These are phyloP conservation scores for Uromys caudimaculatus DNA, from an alignment of 2,797 vertebrate genomes.

Conservation along the genomic window DNA sequence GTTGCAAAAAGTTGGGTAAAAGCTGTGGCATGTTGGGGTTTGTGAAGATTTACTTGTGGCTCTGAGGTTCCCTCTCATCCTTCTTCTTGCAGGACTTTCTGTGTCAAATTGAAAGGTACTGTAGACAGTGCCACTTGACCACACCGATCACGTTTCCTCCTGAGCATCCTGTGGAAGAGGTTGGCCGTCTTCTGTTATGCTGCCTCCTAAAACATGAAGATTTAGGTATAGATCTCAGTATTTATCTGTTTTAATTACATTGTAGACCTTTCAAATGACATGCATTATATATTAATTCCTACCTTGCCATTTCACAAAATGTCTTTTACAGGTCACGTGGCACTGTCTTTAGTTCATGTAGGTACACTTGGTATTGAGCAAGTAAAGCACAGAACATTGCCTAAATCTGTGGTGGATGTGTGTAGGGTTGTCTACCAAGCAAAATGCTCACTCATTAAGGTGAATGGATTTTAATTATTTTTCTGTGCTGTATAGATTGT, in stretches of 20 bases:
- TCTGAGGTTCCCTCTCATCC: not conserved
- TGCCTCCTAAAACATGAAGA: conserved; percentile 99
- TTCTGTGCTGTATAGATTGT: not conserved
- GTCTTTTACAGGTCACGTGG: conserved; percentile 92
- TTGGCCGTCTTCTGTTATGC: conserved; percentile 96
- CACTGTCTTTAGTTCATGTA: conserved; percentile 95
- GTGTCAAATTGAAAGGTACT: conserved; percentile 98
- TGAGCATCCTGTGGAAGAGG: conserved; percentile 99
- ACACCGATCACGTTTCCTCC: conserved; percentile 97
- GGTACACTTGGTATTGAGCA: conserved; percentile 96
- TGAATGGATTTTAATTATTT: conserved; percentile 77
- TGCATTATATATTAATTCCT: not conserved
- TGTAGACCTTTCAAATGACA: not conserved
- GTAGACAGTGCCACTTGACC: conserved; percentile 98
- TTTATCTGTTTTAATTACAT: not conserved
- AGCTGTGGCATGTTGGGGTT: not conserved
- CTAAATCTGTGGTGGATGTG: conserved; percentile 97
- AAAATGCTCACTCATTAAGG: conserved; percentile 99
- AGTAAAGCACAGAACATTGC: conserved; percentile 95
- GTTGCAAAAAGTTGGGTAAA: not conserved
- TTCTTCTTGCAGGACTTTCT: conserved; percentile 93
- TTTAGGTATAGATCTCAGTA: conserved; percentile 90
- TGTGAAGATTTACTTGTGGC: not conserved
- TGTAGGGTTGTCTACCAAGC: conserved; percentile 99
- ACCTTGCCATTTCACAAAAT: not conserved